These are phyloP conservation scores for Hippocampus guttulatus DNA, from an alignment of 2,113 vertebrate genomes.

Conservation along the genomic window DNA sequence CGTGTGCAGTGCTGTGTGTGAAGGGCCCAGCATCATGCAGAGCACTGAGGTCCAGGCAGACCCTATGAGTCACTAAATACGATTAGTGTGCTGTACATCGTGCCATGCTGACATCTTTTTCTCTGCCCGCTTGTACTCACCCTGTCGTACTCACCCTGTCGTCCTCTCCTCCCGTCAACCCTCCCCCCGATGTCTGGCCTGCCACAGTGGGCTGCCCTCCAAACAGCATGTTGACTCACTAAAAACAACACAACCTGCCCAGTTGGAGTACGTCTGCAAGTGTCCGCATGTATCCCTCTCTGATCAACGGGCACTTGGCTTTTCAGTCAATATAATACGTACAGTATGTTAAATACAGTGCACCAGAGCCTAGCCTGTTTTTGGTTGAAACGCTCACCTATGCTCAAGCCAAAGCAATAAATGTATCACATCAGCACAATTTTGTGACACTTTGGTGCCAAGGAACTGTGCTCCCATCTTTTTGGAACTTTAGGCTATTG, in stretches of 20 bases:
- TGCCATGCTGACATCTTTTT: constrained; percentile 34
- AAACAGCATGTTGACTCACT: constrained; percentile 35
- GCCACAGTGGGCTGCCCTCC: constrained; percentile 24
- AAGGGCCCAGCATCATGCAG: constrained; percentile 36
- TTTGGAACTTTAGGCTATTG: too few species aligned
- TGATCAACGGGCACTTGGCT: background rate
- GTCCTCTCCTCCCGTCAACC: constrained; percentile 9
- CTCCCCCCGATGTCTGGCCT: constrained; percentile 32
- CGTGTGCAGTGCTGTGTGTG: constrained; percentile 21
- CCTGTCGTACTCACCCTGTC: too few species aligned
- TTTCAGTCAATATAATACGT: too few species aligned
- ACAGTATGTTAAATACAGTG: too few species aligned
- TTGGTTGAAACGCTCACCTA: too few species aligned
- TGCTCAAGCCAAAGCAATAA: too few species aligned
- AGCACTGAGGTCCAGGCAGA: constrained; percentile 70
- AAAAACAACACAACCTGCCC: constrained; percentile 41
- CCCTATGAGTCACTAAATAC: constrained; percentile 62
- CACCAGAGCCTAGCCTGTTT: too few species aligned
- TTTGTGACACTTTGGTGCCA: too few species aligned
- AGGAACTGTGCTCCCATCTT: too few species aligned
- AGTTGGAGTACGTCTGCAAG: constrained; percentile 20
- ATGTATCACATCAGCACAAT: too few species aligned
- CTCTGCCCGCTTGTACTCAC: constrained; percentile 20
- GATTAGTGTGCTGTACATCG: constrained; percentile 21
- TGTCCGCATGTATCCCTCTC: constrained; percentile 12